phyloP scores from a whole-genome alignment of 2,113 vertebrate genomes.

The Hippocampus mohnikei region DNA sequence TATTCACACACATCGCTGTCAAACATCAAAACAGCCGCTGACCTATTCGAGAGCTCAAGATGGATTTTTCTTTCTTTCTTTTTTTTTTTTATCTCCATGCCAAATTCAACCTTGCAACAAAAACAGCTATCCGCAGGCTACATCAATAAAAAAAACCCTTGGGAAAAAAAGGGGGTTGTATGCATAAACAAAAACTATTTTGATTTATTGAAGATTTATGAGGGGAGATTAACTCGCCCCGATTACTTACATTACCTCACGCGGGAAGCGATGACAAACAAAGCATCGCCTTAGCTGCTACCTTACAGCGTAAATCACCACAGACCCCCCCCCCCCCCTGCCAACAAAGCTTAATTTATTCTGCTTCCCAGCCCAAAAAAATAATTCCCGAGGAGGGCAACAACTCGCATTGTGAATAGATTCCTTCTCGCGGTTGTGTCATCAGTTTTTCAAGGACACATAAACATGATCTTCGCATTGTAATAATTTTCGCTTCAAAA shows the following conservation, averaged over 20 bases:
- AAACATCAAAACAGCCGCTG: slow-evolving; percentile 50
- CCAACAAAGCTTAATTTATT: slow-evolving; percentile 42
- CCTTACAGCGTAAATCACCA: slow-evolving; percentile 36
- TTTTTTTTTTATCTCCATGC: slow-evolving; percentile 35
- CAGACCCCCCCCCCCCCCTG: not conserved
- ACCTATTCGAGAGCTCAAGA: slow-evolving; percentile 48
- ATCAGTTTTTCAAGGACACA: slow-evolving; percentile 41
- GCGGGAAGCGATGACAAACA: slow-evolving; percentile 46
- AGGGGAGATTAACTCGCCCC: slow-evolving; percentile 18
- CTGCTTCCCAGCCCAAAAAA: slow-evolving; percentile 41
- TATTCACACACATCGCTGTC: slow-evolving; percentile 44
- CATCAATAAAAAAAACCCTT: slow-evolving; percentile 3
- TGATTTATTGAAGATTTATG: slow-evolving; percentile 35
- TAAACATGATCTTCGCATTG: slow-evolving; percentile 8
- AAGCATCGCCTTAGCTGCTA: slow-evolving; percentile 37
- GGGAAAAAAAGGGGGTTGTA: slow-evolving; percentile 8
- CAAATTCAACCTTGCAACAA: slow-evolving; percentile 40
- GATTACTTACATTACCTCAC: slow-evolving; percentile 30
- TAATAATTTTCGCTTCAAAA: slow-evolving; percentile 9
- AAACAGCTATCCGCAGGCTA: slow-evolving; percentile 12
- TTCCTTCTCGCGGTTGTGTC: slow-evolving; percentile 18
- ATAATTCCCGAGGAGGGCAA: slow-evolving; percentile 42
- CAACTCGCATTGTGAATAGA: slow-evolving; percentile 28
- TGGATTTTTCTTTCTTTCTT: slow-evolving; percentile 25
- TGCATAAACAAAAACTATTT: slow-evolving; percentile 27